A percentile compares a stretch with the other conserved stretches of the same genome.
Evolutionary conservation across 23 tunicate genomes (phyloP).

Genomic region (Trididemnum clinides): DNA sequence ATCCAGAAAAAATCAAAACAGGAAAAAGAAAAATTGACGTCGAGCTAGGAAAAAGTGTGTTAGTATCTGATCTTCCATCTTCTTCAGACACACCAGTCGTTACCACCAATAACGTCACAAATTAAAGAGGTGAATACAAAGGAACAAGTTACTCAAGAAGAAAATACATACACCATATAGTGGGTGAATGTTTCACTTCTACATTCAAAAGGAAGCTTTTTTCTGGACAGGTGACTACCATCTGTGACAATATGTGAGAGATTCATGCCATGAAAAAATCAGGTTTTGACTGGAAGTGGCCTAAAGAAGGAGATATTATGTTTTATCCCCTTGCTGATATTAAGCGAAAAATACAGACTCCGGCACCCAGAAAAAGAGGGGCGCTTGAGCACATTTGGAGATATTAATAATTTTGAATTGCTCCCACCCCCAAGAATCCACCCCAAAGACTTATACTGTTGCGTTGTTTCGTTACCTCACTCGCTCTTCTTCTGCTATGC

Average conservation of each 20-base stretch:
- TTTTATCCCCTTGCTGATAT: background rate
- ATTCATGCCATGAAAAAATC: background rate
- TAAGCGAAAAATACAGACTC: background rate
- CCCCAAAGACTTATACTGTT: too few species aligned
- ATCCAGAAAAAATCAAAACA: background rate
- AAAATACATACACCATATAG: too few species aligned
- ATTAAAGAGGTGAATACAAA: background rate
- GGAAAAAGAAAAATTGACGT: background rate
- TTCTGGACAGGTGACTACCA: background rate
- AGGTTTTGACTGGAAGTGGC: conserved; percentile 4
- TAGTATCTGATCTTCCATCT: background rate
- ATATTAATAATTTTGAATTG: background rate
- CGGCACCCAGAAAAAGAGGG: background rate
- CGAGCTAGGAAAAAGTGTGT: conserved; percentile 2
- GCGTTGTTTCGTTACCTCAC: too few species aligned
- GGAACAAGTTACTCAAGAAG: background rate
- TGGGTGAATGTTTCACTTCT: background rate
- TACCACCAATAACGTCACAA: background rate
- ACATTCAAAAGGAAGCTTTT: background rate
- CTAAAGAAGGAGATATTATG: background rate
- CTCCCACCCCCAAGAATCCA: too few species aligned
- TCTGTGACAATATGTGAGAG: background rate
- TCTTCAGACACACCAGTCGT: too few species aligned
- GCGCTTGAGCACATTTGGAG: background rate
- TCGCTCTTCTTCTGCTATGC: too few species aligned